Evolutionary conservation across 1,140 invertebrate genomes (phyloP).

Genomic region (Neodiprion lecontei): DNA sequence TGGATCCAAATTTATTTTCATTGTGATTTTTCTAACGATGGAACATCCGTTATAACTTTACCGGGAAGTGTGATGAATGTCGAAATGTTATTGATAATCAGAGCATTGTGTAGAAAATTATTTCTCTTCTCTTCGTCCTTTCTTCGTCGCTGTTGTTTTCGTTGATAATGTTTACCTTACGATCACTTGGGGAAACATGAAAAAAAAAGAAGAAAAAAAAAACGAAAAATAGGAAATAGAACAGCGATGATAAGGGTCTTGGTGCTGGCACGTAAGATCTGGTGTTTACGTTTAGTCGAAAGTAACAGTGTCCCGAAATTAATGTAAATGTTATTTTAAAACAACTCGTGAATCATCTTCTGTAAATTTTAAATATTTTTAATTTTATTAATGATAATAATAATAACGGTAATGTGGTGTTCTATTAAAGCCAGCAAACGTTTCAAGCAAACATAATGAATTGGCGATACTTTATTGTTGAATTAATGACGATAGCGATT

Average conservation of each 20-base stretch:
- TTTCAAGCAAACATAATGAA: too few species aligned
- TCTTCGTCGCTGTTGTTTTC: constrained; percentile 21
- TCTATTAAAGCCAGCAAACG: too few species aligned
- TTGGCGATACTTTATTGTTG: background rate
- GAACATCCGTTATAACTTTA: background rate
- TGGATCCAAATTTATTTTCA: background rate
- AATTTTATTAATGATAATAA: constrained; percentile 54
- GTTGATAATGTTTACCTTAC: constrained; percentile 21
- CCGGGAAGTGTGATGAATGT: background rate
- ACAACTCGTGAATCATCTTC: constrained; percentile 47
- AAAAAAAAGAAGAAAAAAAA: constrained; percentile 10
- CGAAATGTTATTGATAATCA: too few species aligned
- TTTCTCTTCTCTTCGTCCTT: constrained; percentile 23
- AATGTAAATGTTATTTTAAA: constrained; percentile 47
- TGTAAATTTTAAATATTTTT: constrained; percentile 58
- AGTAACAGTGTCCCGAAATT: constrained; percentile 48
- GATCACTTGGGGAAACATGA: constrained; percentile 28
- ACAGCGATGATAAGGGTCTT: background rate
- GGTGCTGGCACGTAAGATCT: constrained; percentile 6
- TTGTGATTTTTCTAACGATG: background rate
- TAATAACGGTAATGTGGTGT: too few species aligned
- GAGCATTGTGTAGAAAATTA: too few species aligned
- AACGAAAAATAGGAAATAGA: constrained; percentile 5
- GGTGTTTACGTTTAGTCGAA: constrained; percentile 38
- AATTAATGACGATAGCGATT: too few species aligned